phyloP scores from a whole-genome alignment of 2,113 vertebrate species.

The Pterocles burchelli region DNA sequence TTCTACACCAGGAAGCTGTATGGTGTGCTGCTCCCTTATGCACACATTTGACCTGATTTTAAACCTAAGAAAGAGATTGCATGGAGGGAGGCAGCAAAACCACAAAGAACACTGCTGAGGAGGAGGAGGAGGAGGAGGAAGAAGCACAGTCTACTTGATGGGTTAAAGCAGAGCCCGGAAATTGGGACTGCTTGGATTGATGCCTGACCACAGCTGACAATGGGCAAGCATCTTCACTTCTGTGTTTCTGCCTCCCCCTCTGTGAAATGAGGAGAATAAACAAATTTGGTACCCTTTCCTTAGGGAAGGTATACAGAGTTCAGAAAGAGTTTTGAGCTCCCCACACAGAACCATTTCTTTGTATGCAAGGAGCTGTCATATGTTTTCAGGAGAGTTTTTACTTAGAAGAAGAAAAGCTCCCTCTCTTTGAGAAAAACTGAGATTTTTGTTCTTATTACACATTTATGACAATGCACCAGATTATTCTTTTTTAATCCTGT shows the following conservation, averaged over 20 bases:
- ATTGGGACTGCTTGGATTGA: background rate
- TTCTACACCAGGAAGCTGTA: background rate
- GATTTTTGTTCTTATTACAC: background rate
- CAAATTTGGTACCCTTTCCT: background rate
- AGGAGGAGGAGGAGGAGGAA: background rate
- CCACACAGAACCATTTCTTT: background rate
- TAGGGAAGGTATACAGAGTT: background rate
- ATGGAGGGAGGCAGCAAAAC: background rate
- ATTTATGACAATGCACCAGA: background rate
- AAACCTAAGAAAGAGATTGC: background rate
- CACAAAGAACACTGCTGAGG: accelerated
- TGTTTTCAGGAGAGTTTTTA: background rate
- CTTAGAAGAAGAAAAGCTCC: background rate
- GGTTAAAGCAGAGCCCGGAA: conserved; percentile 36
- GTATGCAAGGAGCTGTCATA: background rate
- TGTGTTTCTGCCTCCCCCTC: conserved; percentile 26
- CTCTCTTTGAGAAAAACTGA: background rate
- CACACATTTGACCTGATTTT: background rate
- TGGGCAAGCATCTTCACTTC: background rate
- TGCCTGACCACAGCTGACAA: conserved; percentile 51
- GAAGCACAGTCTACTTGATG: background rate
- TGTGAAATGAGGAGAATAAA: background rate
- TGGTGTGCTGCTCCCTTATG: background rate
- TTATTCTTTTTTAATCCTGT: background rate
- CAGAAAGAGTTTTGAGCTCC: background rate